Percentiles rank a stretch among this genome's conserved stretches.
These are phyloP conservation scores for Epirrhoe tristata DNA, from an alignment of 2,888 invertebrate species.

Conservation along the genomic window DNA sequence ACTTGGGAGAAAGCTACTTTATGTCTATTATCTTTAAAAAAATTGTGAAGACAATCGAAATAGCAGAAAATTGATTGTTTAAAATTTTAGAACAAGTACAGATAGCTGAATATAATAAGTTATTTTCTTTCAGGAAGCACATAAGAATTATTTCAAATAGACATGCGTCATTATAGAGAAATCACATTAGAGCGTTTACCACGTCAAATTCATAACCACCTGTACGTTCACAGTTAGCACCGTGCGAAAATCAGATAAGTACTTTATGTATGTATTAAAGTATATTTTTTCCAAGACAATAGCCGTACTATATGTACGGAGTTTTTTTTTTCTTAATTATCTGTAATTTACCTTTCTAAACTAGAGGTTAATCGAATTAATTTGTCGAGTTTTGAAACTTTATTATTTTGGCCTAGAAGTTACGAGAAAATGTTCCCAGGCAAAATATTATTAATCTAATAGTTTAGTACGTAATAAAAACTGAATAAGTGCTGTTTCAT, in stretches of 20 bases:
- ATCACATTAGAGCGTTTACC: conserved; percentile 17
- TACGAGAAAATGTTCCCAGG: conserved; percentile 14
- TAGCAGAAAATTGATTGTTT: no score
- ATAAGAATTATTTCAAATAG: not conserved
- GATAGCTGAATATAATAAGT: no score
- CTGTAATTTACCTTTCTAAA: conserved; percentile 71
- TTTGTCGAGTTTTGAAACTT: conserved; percentile 46
- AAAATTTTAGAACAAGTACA: no score
- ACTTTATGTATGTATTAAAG: conserved; percentile 77
- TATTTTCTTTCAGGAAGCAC: not conserved
- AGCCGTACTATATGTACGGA: conserved; percentile 69
- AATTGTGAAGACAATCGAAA: no score
- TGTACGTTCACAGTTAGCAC: conserved; percentile 74
- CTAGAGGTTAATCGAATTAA: conserved; percentile 65
- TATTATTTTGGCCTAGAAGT: conserved; percentile 41
- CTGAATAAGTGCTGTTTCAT: not conserved
- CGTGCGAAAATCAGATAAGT: conserved; percentile 84
- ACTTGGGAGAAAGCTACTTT: no score
- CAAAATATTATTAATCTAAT: conserved; percentile 1
- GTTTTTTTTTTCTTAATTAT: conserved; percentile 69
- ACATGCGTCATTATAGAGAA: conserved; percentile 8
- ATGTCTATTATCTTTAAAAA: no score
- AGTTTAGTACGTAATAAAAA: not conserved
- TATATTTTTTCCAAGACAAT: conserved; percentile 79
- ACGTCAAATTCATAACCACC: conserved; percentile 52